phyloP scores from a whole-genome alignment of 2,797 vertebrate species.

The Philypnodon macrostomus region DNA sequence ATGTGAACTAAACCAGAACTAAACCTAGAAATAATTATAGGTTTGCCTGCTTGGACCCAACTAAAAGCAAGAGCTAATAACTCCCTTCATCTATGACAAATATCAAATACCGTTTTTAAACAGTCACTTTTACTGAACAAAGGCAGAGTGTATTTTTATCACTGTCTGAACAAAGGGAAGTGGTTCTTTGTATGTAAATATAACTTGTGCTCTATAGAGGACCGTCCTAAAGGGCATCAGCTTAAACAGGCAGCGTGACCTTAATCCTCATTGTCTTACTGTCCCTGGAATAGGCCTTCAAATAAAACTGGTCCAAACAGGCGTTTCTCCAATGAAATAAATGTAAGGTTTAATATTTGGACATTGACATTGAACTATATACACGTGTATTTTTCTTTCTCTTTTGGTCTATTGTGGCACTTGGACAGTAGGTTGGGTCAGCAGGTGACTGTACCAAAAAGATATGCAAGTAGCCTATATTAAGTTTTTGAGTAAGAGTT shows the following conservation, averaged over 20 bases:
- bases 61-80: background rate
- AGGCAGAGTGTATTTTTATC: constrained; percentile 17
- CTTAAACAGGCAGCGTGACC: constrained; percentile 7
- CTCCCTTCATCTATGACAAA: too few species aligned
- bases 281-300: background rate
- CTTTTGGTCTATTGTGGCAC: too few species aligned
- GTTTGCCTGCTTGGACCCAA: background rate
- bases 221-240: constrained; percentile 5
- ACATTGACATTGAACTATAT: too few species aligned
- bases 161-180: constrained; percentile 12
- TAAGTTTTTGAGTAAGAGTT: too few species aligned
- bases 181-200: constrained; percentile 22
- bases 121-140: constrained; percentile 3
- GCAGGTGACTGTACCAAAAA: too few species aligned
- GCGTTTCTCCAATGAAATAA: background rate
- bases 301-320: background rate
- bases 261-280: constrained; percentile 3
- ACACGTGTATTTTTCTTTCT: too few species aligned
- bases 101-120: background rate
- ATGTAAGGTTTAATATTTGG: background rate
- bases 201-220: constrained; percentile 18
- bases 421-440: too few species aligned
- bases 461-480: too few species aligned
- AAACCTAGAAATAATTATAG: too few species aligned
- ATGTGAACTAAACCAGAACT: too few species aligned